Conservation (phyloP, 2,888 invertebrate species). For the Furcula furcula region DNA sequence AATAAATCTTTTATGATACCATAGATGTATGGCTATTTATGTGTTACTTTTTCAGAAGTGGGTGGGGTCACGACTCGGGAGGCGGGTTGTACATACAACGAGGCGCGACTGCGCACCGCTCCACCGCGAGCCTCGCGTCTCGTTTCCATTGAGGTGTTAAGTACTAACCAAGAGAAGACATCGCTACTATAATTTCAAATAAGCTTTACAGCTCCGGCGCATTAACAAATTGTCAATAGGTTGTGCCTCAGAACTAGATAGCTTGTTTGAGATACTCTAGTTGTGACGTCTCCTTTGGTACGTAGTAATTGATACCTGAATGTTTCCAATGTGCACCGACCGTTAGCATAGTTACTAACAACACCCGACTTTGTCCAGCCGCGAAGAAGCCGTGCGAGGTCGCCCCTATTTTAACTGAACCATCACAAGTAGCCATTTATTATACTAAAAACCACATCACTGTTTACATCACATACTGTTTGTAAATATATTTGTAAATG, state of each 20-base stretch:
- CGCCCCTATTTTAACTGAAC: slow-evolving; percentile 65
- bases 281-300: too few relatives aligned
- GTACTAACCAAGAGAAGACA: too few relatives aligned
- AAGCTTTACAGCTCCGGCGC: too few relatives aligned
- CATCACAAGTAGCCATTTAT: slow-evolving; percentile 17
- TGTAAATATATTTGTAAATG: slow-evolving; percentile 17
- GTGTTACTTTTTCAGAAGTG: slow-evolving; percentile 49
- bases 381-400: slow-evolving; percentile 51
- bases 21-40: slow-evolving; percentile 63
- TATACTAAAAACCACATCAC: slow-evolving; percentile 41
- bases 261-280: too few relatives aligned
- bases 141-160: too few relatives aligned
- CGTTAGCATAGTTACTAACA: slow-evolving; percentile 42
- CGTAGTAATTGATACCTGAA: too few relatives aligned
- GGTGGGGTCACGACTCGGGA: slow-evolving; percentile 43
- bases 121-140: slow-evolving; percentile 47
- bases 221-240: too few relatives aligned
- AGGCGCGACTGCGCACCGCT: slow-evolving; percentile 10
- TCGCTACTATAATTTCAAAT: too few relatives aligned
- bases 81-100: slow-evolving; percentile 19
- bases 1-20: slow-evolving; percentile 53
- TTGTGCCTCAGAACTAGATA: too few relatives aligned
- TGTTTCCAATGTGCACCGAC: slow-evolving; percentile 42
- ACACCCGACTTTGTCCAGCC: slow-evolving; percentile 37
- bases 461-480: slow-evolving; percentile 37